Base-by-base conservation (phyloP, 2,797 vertebrate species). In the Tenualosa thibaudeaui region DNA sequence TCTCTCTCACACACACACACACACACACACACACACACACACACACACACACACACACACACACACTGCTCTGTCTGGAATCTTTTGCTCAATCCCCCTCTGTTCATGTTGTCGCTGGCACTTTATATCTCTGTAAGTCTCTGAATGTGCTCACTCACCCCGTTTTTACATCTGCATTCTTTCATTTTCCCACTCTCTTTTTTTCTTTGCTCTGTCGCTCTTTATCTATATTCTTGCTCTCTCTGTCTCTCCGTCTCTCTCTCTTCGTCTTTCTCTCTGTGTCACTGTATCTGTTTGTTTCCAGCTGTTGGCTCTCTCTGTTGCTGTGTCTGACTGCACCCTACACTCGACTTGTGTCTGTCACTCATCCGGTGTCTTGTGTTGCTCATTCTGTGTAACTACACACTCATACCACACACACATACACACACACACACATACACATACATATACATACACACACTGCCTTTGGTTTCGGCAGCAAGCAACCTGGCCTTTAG, bases 401-500 rank as follows among this genome's bases (percentile, higher is more conserved):
- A 19, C 17, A 31, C 31, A 31, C 31, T 0, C 31, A 31, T 1
- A 31, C 31, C 31, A 31, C 31, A 31, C 31, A 31, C 31, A 31
- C 31, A 51, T 15, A 56, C 19, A 5, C 56, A 0, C 56, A 5
- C 56, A 22, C 15, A 82, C 68, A 81, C 50, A 5, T 22, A 54
- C 8, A 51, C n/a, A n/a, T 19, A 58, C 26, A 68, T 3, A 15
- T 5, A 22, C 40, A 43, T 40, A 81, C 15, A 54, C 49, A 81
- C 43, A 83, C 60, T 22, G 22, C 60, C 82, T 43, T 9, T 3
- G 24, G 37, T 12, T 37, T 51, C 82, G 60, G 17, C n/a, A 81
- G 46, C 26, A 53, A 24, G 37, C 51, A 46, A 49, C 81, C 65
- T 81, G 49, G 37, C 49, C 84, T 81, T 84, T 10, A 26, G 54